phyloP scores from a whole-genome alignment of 1,140 invertebrate genomes.

The Lucilia sericata region DNA sequence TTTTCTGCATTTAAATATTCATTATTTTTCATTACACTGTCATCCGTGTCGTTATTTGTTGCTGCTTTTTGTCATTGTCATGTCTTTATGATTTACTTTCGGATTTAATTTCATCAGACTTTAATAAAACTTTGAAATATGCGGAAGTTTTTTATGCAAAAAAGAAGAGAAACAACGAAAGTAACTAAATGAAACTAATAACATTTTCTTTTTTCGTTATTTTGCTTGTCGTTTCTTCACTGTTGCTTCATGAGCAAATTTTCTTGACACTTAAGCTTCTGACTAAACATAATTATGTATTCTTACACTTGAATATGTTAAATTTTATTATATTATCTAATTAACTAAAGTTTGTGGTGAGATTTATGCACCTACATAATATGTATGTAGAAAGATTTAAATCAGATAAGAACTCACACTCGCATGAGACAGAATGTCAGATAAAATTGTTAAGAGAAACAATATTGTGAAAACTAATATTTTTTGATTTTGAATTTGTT shows the following conservation, averaged over 20 bases:
- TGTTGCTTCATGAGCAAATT: neutral
- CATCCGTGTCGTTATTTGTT: neutral
- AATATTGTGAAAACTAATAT: no score
- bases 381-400: no score
- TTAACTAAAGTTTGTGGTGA: neutral
- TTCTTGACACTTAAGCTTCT: slow-evolving; percentile 5
- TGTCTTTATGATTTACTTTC: neutral
- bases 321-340: neutral
- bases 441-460: no score
- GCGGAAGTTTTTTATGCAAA: neutral
- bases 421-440: no score
- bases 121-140: neutral
- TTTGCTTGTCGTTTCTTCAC: neutral
- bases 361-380: no score
- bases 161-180: neutral
- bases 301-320: slow-evolving; percentile 16
- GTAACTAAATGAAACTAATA: no score
- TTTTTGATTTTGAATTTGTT: no score
- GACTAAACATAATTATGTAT: neutral
- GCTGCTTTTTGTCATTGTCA: neutral
- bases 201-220: neutral
- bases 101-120: neutral
- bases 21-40: neutral
- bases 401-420: no score
- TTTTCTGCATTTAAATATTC: neutral